A percentile compares a stretch with the other conserved stretches of the same genome.
Conservation (phyloP, 2,888 invertebrate genomes). For the Drosophila yooni region DNA sequence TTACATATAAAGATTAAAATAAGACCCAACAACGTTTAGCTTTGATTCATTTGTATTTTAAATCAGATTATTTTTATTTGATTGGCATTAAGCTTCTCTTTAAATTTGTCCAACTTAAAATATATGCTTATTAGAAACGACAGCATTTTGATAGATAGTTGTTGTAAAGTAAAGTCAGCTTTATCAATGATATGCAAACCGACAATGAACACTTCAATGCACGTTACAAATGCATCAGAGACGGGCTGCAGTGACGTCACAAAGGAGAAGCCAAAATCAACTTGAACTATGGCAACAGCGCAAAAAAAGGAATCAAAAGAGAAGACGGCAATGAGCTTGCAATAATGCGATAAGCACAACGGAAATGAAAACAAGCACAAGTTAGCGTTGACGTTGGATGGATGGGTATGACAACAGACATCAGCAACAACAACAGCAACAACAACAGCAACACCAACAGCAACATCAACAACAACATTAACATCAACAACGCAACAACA, state of each 20-base stretch:
- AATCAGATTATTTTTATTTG: not conserved
- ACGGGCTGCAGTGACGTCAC: slow-evolving; percentile 30
- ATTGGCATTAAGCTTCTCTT: not conserved
- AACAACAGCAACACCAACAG: slow-evolving; percentile 17
- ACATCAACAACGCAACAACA: slow-evolving; percentile 14
- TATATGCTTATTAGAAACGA: not conserved
- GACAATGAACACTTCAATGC: not conserved
- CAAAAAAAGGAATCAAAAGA: slow-evolving; percentile 32
- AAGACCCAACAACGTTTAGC: not conserved
- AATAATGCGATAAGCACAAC: slow-evolving; percentile 77
- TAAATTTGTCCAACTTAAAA: not conserved
- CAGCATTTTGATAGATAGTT: not conserved
- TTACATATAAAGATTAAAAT: not conserved
- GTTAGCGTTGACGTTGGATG: slow-evolving; percentile 56
- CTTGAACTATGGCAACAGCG: slow-evolving; percentile 59
- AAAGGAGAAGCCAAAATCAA: slow-evolving; percentile 49
- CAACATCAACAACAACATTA: slow-evolving; percentile 21
- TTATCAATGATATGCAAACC: slow-evolving; percentile 36
- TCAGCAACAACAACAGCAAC: slow-evolving; percentile 28
- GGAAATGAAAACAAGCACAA: slow-evolving; percentile 79
- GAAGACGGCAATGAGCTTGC: slow-evolving; percentile 76
- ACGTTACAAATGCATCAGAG: slow-evolving; percentile 28
- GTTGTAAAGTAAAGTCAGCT: not conserved
- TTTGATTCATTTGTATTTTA: not conserved
- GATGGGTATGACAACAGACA: slow-evolving; percentile 50